Conservation (phyloP, 1,140 invertebrate genomes). For the Caenorhabditis latens region DNA sequence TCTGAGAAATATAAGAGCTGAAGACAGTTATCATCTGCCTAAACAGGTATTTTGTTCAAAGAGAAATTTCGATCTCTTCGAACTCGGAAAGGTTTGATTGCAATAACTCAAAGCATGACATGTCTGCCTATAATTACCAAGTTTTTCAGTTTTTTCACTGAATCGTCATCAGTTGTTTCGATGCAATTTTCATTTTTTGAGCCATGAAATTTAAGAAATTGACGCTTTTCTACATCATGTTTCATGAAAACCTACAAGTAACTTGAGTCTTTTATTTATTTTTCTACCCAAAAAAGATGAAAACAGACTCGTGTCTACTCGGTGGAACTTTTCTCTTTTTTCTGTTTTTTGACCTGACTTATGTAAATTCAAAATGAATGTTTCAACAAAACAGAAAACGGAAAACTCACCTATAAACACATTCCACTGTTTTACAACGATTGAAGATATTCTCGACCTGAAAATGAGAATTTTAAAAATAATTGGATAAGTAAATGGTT, state of each 20-base stretch:
- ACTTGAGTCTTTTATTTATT: slow-evolving; percentile 18
- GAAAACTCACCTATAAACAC: slow-evolving; percentile 18
- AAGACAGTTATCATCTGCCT: too few relatives aligned
- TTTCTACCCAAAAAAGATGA: not conserved
- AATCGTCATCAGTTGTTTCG: too few relatives aligned
- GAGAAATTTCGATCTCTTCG: too few relatives aligned
- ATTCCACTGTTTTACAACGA: slow-evolving; percentile 23
- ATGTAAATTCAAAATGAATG: not conserved
- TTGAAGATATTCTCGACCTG: slow-evolving; percentile 43
- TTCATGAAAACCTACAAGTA: not conserved
- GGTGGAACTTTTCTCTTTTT: not conserved
- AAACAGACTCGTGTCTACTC: not conserved
- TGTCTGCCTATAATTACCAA: too few relatives aligned
- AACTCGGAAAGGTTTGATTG: too few relatives aligned
- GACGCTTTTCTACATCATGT: too few relatives aligned
- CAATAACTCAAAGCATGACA: too few relatives aligned
- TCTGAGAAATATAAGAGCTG: too few relatives aligned
- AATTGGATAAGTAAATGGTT: not conserved
- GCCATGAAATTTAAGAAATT: too few relatives aligned
- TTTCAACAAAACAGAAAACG: slow-evolving; percentile 1
- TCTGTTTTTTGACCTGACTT: not conserved
- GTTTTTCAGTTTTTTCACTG: too few relatives aligned
- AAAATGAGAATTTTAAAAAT: not conserved
- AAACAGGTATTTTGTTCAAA: too few relatives aligned
- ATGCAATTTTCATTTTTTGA: too few relatives aligned